phyloP scores from a whole-genome alignment of 2,113 vertebrate species.

The Seriola quinqueradiata region DNA sequence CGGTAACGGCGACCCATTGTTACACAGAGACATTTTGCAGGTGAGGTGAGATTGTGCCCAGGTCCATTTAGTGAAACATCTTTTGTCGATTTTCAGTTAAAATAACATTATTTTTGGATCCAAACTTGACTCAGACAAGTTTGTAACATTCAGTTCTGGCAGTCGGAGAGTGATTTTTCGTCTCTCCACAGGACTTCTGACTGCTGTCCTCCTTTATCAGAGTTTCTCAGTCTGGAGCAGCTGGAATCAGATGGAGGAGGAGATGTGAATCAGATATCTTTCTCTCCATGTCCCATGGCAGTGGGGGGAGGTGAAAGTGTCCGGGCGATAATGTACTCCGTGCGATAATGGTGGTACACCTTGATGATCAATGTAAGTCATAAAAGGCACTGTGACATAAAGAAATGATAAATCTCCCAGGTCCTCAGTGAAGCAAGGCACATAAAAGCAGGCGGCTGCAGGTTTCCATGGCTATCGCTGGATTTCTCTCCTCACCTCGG shows the following conservation, averaged over 20 bases:
- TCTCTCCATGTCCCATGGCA: conserved; percentile 16
- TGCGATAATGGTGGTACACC: conserved; percentile 65
- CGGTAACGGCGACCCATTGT: too few species aligned
- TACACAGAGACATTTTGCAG: too few species aligned
- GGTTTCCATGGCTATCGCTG: conserved; percentile 55
- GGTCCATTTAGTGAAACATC: neutral
- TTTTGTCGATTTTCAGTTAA: neutral
- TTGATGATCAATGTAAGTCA: conserved; percentile 76
- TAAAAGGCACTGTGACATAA: conserved; percentile 67
- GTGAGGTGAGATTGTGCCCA: neutral
- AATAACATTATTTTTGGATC: too few species aligned
- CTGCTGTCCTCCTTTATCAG: conserved; percentile 6
- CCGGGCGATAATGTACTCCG: conserved; percentile 54
- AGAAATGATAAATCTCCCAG: conserved; percentile 60
- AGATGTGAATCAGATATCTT: conserved; percentile 18
- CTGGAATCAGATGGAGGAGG: conserved; percentile 9
- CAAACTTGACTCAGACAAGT: too few species aligned
- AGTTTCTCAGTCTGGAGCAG: neutral
- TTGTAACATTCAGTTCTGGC: neutral
- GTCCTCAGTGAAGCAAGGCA: conserved; percentile 63
- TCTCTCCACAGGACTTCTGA: neutral
- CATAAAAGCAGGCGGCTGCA: conserved; percentile 61
- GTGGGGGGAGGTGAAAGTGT: conserved; percentile 22
- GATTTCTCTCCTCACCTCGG: conserved; percentile 58
- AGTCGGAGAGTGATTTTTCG: neutral